A percentile compares a stretch with the other conserved stretches of the same genome.
These are phyloP conservation scores for Ditylenchus weischeri DNA, from an alignment of 2,888 invertebrate genomes.

Conservation along the genomic window DNA sequence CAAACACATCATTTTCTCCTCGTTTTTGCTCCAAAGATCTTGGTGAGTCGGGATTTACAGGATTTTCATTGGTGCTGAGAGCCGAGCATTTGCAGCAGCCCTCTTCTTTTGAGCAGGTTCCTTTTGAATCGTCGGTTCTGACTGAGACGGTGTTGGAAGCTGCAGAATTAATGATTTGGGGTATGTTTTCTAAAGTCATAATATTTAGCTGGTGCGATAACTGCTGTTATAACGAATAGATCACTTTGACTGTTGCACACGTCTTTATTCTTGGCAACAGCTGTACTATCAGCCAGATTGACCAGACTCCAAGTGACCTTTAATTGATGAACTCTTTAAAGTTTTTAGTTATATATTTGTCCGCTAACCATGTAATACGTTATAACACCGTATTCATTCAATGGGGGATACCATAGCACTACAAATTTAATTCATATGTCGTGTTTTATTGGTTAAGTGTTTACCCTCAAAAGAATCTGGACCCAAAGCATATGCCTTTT, in stretches of 20 bases:
- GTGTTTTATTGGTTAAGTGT: neutral
- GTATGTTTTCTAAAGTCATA: too few relatives aligned
- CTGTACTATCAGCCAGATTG: slow-evolving; percentile 7
- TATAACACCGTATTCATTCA: slow-evolving; percentile 77
- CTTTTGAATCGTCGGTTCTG: slow-evolving; percentile 19
- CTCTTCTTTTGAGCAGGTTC: slow-evolving; percentile 34
- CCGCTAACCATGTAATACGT: slow-evolving; percentile 67
- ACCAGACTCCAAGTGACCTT: slow-evolving; percentile 23
- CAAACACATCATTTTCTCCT: slow-evolving; percentile 43
- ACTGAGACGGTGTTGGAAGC: too few relatives aligned
- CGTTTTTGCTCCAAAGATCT: slow-evolving; percentile 24
- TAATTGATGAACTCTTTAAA: slow-evolving; percentile 4
- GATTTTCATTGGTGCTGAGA: neutral
- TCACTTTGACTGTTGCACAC: slow-evolving; percentile 24
- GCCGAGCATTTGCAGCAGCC: slow-evolving; percentile 41
- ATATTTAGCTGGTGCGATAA: too few relatives aligned
- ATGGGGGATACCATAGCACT: slow-evolving; percentile 73
- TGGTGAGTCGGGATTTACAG: neutral
- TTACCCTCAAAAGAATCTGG: slow-evolving; percentile 29
- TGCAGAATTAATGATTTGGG: too few relatives aligned
- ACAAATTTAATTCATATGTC: slow-evolving; percentile 2
- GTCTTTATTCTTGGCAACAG: slow-evolving; percentile 10
- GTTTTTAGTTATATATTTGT: neutral
- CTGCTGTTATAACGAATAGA: neutral
- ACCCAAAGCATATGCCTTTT: slow-evolving; percentile 23